Evolutionary conservation across 2,888 invertebrate species (phyloP).

Genomic region (Platycheirus rosarum): DNA sequence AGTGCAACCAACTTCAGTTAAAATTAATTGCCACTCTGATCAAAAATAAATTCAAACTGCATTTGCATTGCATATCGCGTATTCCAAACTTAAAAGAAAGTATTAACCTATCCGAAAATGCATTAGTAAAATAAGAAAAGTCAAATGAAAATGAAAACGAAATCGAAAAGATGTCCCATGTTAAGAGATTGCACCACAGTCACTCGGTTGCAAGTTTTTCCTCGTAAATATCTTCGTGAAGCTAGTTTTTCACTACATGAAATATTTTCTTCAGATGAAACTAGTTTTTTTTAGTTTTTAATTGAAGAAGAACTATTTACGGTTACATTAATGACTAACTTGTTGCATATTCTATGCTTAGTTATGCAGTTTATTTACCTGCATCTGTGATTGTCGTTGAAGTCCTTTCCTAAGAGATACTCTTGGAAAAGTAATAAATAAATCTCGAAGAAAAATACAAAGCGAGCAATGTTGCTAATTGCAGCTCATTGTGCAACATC

Average conservation of each 20-base stretch:
- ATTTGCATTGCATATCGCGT: neutral
- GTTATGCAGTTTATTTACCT: conserved; percentile 2
- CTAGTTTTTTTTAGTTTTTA: conserved; percentile 23
- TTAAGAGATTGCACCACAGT: conserved; percentile 18
- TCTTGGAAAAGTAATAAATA: neutral
- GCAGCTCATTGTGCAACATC: neutral
- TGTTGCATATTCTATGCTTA: conserved; percentile 26
- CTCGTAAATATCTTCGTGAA: conserved; percentile 7
- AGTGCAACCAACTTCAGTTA: neutral
- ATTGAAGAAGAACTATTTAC: conserved; percentile 43
- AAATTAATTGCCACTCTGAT: neutral
- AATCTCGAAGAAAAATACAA: neutral
- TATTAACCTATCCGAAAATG: neutral
- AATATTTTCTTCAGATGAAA: conserved; percentile 38
- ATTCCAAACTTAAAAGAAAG: conserved; percentile 14
- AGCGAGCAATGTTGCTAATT: neutral
- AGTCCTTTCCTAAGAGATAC: neutral
- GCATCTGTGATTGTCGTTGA: neutral
- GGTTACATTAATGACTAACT: conserved; percentile 26
- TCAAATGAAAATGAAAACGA: conserved; percentile 61
- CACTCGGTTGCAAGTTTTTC: neutral
- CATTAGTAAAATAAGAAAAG: conserved; percentile 46
- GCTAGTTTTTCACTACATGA: conserved; percentile 13
- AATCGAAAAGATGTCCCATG: conserved; percentile 56
- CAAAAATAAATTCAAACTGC: neutral